Evolutionary conservation across 2,888 invertebrate genomes (phyloP), one percentile per base, ranked within the genome.

Genomic region (Lymantria dispar): DNA sequence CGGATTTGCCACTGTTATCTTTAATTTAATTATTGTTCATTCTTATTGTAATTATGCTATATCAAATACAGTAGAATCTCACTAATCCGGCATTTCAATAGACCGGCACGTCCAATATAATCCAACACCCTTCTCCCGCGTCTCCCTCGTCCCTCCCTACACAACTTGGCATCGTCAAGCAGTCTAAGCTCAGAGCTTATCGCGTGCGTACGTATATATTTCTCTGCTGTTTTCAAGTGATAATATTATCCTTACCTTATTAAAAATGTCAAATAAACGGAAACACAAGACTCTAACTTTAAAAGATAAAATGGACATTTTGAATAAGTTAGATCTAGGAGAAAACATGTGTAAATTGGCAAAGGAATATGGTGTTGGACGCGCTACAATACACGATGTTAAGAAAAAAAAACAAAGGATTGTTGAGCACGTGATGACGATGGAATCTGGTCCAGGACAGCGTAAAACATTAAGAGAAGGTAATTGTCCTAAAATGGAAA

Each of bases 401-500:
- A 64, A 61, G 55, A 65, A 65, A 29, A 63, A 68, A 46, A 60
- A 48, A 45, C 50, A 66, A 54, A 67, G 62, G 56, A 65, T 67
- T 48, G 54, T 56, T 40, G 59, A 63, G 29, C 57, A 60, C 60
- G 56, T 62, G 36, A 65, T 64, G 47, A 63, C 56, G 10, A 67
- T 61, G 51, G 58, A 62, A 55, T 49, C 31, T 7, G 67, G 63
- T 45, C 69, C 61, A 60, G 66, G 68, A 56, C 59, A 60, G 44
- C 61, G 70, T 52, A 66, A 67, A 65, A 73, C 71, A 58, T 43
- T 71, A 60, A 68, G 54, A 64, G 54, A 56, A 57, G 63, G 63
- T 30, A 48, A 64, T 54, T 63, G 57, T 68, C 70, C 70, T 54
- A 58, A 62, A 52, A 57, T 67, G 60, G 69, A 69, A 60, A 56